phyloP scores from a whole-genome alignment of 2,888 invertebrate genomes.

The Eilema caniola region DNA sequence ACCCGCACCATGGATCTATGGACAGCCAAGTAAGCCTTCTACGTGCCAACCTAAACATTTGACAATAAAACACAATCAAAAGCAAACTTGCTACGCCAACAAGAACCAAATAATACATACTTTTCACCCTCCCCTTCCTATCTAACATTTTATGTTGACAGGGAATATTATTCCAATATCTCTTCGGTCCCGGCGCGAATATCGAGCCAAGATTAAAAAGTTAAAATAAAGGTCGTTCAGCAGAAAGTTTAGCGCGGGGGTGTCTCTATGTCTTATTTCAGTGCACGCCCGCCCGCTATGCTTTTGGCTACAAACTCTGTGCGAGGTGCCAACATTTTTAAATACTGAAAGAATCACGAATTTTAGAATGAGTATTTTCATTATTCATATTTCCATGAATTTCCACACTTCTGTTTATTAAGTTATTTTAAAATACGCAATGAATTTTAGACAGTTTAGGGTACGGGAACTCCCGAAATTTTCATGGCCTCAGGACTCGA shows the following conservation, averaged over 20 bases:
- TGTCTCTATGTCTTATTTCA: conserved; percentile 25
- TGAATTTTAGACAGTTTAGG: too few relatives aligned
- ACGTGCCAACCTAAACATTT: neutral
- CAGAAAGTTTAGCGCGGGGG: conserved; percentile 36
- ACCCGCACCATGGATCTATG: too few relatives aligned
- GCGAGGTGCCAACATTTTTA: conserved; percentile 67
- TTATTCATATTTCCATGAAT: too few relatives aligned
- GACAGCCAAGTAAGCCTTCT: too few relatives aligned
- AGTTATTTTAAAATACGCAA: too few relatives aligned
- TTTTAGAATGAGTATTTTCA: conserved; percentile 38
- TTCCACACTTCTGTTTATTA: too few relatives aligned
- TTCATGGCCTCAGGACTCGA: too few relatives aligned
- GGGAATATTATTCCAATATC: conserved; percentile 35
- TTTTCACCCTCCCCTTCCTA: neutral
- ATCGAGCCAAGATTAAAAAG: conserved; percentile 36
- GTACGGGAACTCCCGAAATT: too few relatives aligned
- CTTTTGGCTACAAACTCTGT: conserved; percentile 64
- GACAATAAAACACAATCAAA: neutral
- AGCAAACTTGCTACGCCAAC: neutral
- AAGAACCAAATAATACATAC: neutral
- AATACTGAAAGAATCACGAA: conserved; percentile 58
- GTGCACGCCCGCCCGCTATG: conserved; percentile 33
- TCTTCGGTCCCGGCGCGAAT: conserved; percentile 27
- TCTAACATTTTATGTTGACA: conserved; percentile 32
- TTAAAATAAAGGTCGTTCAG: conserved; percentile 45